Percentiles rank a stretch among this genome's conserved stretches.
Evolutionary conservation across 2,888 invertebrate species (phyloP).

Genomic region (Drosophila meridiana): DNA sequence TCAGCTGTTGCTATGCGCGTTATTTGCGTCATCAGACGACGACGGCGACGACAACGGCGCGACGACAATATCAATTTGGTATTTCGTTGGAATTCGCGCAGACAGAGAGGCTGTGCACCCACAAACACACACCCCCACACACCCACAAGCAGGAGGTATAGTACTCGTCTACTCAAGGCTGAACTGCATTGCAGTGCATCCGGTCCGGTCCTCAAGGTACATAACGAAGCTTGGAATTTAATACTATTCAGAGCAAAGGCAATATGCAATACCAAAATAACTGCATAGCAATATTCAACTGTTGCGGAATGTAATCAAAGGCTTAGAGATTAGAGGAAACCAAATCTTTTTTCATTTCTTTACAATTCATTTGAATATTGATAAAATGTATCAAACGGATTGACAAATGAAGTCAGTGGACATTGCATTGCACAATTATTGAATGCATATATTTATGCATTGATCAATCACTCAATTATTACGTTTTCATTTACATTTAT

Average conservation of each 20-base stretch:
- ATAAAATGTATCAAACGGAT: background rate
- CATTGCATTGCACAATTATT: background rate
- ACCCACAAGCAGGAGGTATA: background rate
- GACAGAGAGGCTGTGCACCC: background rate
- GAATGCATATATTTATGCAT: background rate
- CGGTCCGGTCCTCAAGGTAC: background rate
- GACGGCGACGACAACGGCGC: background rate
- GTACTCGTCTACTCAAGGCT: no score
- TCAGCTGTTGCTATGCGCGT: conserved; percentile 54
- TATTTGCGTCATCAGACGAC: conserved; percentile 67
- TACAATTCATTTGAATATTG: background rate
- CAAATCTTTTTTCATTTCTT: background rate
- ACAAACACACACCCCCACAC: background rate
- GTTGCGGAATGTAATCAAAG: background rate
- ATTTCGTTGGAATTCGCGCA: conserved; percentile 32
- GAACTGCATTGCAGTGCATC: conserved; percentile 14
- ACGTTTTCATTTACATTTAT: background rate
- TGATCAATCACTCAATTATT: background rate
- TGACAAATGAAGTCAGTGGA: background rate
- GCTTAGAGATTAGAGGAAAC: background rate
- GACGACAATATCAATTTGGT: conserved; percentile 38
- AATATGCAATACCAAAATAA: background rate
- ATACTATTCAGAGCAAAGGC: background rate
- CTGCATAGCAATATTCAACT: background rate
- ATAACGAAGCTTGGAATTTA: background rate